phyloP scores from a whole-genome alignment of 2,888 invertebrate genomes.

The Euclidia mi region DNA sequence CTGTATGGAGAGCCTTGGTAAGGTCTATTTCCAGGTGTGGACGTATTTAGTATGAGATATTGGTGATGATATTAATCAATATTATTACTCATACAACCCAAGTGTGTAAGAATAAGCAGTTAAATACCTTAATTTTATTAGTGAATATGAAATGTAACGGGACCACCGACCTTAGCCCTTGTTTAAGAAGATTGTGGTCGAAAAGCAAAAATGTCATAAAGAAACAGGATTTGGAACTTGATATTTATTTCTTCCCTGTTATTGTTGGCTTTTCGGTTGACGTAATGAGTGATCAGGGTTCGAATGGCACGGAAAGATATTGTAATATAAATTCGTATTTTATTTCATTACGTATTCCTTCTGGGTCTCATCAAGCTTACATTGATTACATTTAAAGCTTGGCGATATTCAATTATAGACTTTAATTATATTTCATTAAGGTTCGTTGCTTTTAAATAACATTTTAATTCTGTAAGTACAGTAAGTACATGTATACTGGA shows the following conservation, averaged over 20 bases:
- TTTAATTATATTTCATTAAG: too few relatives aligned
- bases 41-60: too few relatives aligned
- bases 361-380: background rate
- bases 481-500: too few relatives aligned
- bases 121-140: too few relatives aligned
- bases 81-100: too few relatives aligned
- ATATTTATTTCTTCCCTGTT: conserved; percentile 3
- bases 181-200: conserved; percentile 7
- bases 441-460: too few relatives aligned
- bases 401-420: too few relatives aligned
- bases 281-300: conserved; percentile 8
- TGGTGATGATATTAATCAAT: too few relatives aligned
- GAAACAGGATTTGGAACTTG: conserved; percentile 5
- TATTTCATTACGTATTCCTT: background rate
- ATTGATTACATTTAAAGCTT: background rate
- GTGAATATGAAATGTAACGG: background rate
- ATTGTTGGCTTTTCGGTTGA: conserved; percentile 5
- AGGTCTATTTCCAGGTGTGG: too few relatives aligned
- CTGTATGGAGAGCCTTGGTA: too few relatives aligned
- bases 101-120: too few relatives aligned
- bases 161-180: background rate
- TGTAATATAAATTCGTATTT: conserved; percentile 7
- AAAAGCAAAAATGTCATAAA: background rate
- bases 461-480: too few relatives aligned
- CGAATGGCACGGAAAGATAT: conserved; percentile 3